Conservation (phyloP, 2,797 vertebrate species). For the Ataeniobius toweri region DNA sequence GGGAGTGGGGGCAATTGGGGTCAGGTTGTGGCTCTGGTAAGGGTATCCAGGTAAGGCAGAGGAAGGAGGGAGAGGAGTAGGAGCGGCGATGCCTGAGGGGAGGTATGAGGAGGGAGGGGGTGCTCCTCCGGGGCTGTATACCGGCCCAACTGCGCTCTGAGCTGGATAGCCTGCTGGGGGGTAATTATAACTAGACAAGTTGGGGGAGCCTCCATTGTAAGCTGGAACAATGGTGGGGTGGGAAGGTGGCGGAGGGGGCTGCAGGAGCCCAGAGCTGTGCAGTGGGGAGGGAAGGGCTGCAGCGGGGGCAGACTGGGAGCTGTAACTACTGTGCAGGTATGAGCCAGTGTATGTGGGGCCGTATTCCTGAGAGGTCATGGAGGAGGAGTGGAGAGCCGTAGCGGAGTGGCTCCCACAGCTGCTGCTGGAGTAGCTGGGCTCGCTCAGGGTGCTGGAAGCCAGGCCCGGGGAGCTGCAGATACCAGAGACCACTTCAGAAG, state of each 20-base stretch:
- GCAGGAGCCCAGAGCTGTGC: constrained; percentile 91
- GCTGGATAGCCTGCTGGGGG: constrained; percentile 90
- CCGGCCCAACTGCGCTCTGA: constrained; percentile 89
- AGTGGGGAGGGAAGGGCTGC: constrained; percentile 89
- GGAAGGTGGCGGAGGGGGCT: constrained; percentile 81
- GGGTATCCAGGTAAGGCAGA: constrained; percentile 91
- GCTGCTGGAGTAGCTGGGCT: constrained; percentile 93
- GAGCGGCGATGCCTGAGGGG: constrained; percentile 93
- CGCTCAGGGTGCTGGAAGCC: constrained; percentile 89
- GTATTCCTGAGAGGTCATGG: constrained; percentile 94
- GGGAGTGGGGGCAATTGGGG: constrained; percentile 89
- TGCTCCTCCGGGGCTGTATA: constrained; percentile 94
- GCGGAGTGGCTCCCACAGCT: constrained; percentile 92
- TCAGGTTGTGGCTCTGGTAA: constrained; percentile 92
- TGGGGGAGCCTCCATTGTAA: constrained; percentile 92
- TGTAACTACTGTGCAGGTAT: constrained; percentile 94
- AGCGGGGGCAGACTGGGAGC: constrained; percentile 85
- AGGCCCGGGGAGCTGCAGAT: constrained; percentile 95
- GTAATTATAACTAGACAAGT: constrained; percentile 93
- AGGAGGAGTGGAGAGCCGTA: constrained; percentile 87
- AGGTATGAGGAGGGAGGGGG: constrained; percentile 92
- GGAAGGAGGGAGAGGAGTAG: constrained; percentile 90
- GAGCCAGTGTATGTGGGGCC: constrained; percentile 90
- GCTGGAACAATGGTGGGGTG: constrained; percentile 88
- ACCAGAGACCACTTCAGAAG: constrained; percentile 89